Conservation (phyloP, 1,140 invertebrate genomes). For the Ceratina australensis region DNA sequence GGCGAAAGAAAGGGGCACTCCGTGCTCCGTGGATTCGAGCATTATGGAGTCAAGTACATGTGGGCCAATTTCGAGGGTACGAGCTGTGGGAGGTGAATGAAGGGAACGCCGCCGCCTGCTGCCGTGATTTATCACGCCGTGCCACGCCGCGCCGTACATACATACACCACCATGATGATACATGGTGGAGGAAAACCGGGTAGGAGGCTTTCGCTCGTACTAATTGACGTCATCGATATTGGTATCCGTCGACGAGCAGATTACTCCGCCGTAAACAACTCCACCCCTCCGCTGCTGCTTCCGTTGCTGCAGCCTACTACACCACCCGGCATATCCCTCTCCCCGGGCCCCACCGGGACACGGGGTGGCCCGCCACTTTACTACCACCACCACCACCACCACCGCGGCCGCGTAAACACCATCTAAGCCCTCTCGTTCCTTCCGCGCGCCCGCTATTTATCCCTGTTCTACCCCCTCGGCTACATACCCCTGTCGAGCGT, state of each 20-base stretch:
- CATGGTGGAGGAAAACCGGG: constrained; percentile 66
- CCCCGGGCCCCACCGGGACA: constrained; percentile 31
- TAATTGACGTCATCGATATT: constrained; percentile 81
- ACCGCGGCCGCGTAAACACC: constrained; percentile 50
- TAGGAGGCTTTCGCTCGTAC: constrained; percentile 71
- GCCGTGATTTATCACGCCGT: constrained; percentile 78
- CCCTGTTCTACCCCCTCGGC: constrained; percentile 36
- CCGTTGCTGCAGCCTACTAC: constrained; percentile 34
- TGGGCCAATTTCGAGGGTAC: constrained; percentile 70
- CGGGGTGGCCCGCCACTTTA: constrained; percentile 64
- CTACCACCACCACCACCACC: constrained; percentile 51
- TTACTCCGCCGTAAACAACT: constrained; percentile 79
- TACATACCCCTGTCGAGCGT: background rate
- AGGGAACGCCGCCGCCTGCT: constrained; percentile 76
- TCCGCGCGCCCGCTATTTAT: constrained; percentile 12
- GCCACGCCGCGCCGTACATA: constrained; percentile 70
- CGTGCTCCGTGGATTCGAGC: constrained; percentile 64
- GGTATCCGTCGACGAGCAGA: constrained; percentile 79
- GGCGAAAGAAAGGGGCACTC: constrained; percentile 15
- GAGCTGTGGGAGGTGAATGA: constrained; percentile 66
- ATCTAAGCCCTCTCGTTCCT: constrained; percentile 48
- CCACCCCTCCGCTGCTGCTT: constrained; percentile 60
- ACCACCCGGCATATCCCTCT: constrained; percentile 48
- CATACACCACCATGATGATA: constrained; percentile 76
- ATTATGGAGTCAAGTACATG: constrained; percentile 76